Base-by-base conservation (phyloP, 2,797 vertebrate genomes). In the Kryptolebias ocellatus region DNA sequence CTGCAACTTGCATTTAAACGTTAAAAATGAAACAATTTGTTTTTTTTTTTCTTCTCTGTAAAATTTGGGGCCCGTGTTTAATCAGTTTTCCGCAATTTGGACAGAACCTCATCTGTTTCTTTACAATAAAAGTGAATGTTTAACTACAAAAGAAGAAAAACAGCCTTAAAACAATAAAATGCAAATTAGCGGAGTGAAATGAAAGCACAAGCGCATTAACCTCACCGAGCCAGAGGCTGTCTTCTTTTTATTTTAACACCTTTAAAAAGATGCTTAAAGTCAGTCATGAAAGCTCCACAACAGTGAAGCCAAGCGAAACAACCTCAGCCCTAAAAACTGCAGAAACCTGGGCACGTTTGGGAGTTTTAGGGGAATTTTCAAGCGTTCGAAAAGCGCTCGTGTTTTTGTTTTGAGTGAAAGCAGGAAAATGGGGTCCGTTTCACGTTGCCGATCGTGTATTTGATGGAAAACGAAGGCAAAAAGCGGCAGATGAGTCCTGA, bases 161-260 rank as follows among this genome's bases (percentile, higher is more conserved):
- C 16, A 44, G 31, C 47, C 37, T 37, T n/a, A n/a, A 59, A 52
- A 58, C 28, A 67, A 53, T 45, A 11, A 59, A 53, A 58, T 67
- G 64, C 46, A 42, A 58, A 58, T 57, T 37, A 28, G 29, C 11
- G 10, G 5, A 20, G 34, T 24, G 17, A 17, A 52, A 53, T 44
- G n/a, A 59, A 59, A 44, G 56, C 31, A 20, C 56, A 60, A 67
- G 20, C n/a, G 2, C 18, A 34, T 56, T 49, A 14, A 55, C 46
- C 31, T 18, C 16, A 5, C 31, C 8, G 28, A 34, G 52, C 62
- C 53, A 3, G 4, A 29, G 50, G 51, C 50, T 29, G 11, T n/a
- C 4, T 11, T 20, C 39, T 17, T 11, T 24, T 24, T 24, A 24
- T 24, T 24, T 24, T 24, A 24, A n/a, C 4, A 18, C 5, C 24